phyloP scores from a whole-genome alignment of 2,888 invertebrate species.

The Chymomyza procnemis region DNA sequence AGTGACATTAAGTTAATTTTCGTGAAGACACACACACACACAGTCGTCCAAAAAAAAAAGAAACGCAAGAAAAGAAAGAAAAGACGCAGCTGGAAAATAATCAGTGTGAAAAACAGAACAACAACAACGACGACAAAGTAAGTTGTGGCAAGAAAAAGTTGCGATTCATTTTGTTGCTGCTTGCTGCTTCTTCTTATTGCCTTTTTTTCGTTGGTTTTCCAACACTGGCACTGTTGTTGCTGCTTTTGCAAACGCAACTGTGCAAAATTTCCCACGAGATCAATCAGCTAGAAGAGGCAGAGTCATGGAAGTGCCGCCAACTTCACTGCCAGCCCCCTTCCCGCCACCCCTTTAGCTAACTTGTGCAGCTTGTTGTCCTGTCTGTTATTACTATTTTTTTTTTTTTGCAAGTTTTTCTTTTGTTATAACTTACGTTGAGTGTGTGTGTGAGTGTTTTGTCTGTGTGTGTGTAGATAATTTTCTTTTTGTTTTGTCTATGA shows the following conservation, averaged over 20 bases:
- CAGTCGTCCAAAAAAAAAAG: conserved; percentile 38
- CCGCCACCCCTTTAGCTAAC: neutral
- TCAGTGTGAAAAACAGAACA: conserved; percentile 21
- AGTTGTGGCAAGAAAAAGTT: conserved; percentile 8
- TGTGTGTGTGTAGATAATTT: conserved; percentile 49
- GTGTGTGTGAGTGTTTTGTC: conserved; percentile 18
- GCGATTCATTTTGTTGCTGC: neutral
- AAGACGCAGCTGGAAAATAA: conserved; percentile 37
- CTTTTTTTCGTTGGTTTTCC: conserved; percentile 1
- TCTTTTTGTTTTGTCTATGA: conserved; percentile 46
- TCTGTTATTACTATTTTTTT: conserved; percentile 63
- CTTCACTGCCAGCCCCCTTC: no score
- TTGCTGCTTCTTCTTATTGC: neutral
- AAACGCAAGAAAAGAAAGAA: conserved; percentile 27
- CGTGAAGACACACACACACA: conserved; percentile 44
- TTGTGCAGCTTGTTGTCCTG: conserved; percentile 11
- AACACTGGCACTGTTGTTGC: neutral
- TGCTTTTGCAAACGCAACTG: conserved; percentile 57
- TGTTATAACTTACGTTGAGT: conserved; percentile 38
- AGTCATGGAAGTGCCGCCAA: neutral
- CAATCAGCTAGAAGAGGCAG: conserved; percentile 66
- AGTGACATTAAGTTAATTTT: conserved; percentile 77
- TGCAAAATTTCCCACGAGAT: conserved; percentile 76
- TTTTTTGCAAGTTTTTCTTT: conserved; percentile 58
- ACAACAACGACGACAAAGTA: conserved; percentile 31